phyloP scores from a whole-genome alignment of 1,140 invertebrate species.

The Choristoneura fumiferana region DNA sequence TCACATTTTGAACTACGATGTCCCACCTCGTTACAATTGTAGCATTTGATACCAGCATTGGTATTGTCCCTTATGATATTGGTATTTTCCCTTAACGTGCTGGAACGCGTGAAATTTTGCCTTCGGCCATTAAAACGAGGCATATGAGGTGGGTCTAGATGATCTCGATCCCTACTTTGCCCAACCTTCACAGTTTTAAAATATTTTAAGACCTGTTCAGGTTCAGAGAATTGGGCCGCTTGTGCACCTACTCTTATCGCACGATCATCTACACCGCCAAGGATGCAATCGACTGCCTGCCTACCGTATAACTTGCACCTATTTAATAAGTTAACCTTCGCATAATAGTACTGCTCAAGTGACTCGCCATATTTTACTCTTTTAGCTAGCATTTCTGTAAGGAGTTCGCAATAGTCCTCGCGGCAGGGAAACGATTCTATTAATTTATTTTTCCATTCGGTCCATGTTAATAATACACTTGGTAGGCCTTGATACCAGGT shows the following conservation, averaged over 20 bases:
- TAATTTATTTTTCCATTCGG: too few relatives aligned
- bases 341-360: too few relatives aligned
- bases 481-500: too few relatives aligned
- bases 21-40: background rate
- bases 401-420: too few relatives aligned
- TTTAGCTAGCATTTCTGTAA: background rate
- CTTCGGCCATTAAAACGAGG: too few relatives aligned
- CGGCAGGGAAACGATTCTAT: too few relatives aligned
- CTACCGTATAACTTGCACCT: background rate
- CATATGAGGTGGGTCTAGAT: too few relatives aligned
- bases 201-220: background rate
- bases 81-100: too few relatives aligned
- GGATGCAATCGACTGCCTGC: background rate
- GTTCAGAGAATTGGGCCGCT: background rate
- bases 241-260: background rate
- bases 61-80: too few relatives aligned
- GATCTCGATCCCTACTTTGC: too few relatives aligned
- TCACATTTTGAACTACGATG: background rate
- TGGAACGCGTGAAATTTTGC: too few relatives aligned
- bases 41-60: too few relatives aligned
- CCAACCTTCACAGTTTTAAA: background rate
- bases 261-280: background rate
- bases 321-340: background rate
- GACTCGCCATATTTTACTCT: background rate
- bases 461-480: background rate